These are phyloP conservation scores for Minunthozetes semirufus DNA, from an alignment of 2,888 invertebrate species.

Conservation along the genomic window DNA sequence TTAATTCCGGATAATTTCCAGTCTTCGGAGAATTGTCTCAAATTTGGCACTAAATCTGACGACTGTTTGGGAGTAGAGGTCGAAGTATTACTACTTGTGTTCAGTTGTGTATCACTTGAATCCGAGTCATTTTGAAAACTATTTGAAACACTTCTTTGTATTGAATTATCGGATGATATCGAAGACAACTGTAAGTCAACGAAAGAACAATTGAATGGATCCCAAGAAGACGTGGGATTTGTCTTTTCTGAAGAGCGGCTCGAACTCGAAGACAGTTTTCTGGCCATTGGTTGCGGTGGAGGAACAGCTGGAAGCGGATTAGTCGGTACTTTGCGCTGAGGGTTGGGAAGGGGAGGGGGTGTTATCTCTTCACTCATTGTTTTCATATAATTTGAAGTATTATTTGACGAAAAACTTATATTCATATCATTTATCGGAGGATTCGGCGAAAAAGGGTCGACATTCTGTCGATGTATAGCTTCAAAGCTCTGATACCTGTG, in stretches of 20 bases:
- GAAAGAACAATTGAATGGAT: constrained; percentile 25
- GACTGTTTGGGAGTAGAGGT: background rate
- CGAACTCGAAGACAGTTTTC: background rate
- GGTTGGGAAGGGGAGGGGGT: constrained; percentile 20
- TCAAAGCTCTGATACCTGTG: background rate
- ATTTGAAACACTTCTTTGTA: background rate
- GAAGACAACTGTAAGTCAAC: constrained; percentile 13
- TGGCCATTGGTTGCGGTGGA: constrained; percentile 4
- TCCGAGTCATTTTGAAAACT: background rate
- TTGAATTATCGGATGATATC: background rate
- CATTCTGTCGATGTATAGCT: background rate
- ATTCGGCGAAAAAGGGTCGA: background rate
- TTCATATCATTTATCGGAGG: background rate
- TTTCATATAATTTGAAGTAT: background rate
- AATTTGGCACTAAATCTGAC: background rate
- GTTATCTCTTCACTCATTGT: background rate
- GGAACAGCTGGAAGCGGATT: background rate
- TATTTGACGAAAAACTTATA: background rate
- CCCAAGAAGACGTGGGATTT: background rate
- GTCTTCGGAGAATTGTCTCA: background rate
- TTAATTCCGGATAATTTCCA: background rate
- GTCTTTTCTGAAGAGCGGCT: no score
- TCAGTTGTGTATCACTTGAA: background rate
- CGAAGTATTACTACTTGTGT: background rate
- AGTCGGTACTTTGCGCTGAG: background rate